These are phyloP conservation scores for Drosophila melanica DNA, from an alignment of 1,140 invertebrate genomes.

Conservation along the genomic window DNA sequence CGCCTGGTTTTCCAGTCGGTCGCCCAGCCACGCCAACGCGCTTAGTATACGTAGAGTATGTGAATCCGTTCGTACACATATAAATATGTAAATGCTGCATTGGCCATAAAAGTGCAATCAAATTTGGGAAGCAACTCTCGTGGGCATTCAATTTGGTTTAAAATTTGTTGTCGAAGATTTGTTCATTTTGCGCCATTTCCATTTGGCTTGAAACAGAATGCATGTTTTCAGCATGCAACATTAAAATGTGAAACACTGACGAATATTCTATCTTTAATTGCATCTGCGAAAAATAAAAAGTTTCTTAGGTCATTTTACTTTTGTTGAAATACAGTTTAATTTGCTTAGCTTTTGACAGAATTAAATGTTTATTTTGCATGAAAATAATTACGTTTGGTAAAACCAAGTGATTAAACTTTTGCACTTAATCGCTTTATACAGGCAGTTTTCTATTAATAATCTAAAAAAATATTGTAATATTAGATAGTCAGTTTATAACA, in stretches of 20 bases:
- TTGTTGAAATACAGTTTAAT: too few relatives aligned
- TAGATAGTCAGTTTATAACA: too few relatives aligned
- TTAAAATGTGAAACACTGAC: background rate
- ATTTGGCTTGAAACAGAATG: background rate
- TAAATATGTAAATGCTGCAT: conserved; percentile 1
- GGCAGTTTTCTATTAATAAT: too few relatives aligned
- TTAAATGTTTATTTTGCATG: too few relatives aligned
- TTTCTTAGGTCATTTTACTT: too few relatives aligned
- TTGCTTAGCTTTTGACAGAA: too few relatives aligned
- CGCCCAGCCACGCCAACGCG: background rate
- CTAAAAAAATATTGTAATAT: too few relatives aligned
- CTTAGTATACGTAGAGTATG: too few relatives aligned
- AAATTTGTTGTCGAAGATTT: conserved; percentile 19
- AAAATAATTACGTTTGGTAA: too few relatives aligned
- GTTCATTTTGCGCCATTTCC: background rate
- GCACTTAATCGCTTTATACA: too few relatives aligned
- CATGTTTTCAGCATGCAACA: conserved; percentile 3
- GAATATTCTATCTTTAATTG: background rate
- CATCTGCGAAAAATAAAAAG: too few relatives aligned
- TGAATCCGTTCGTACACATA: background rate
- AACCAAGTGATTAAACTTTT: too few relatives aligned
- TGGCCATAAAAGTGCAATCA: conserved; percentile 44
- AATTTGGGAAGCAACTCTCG: conserved; percentile 39
- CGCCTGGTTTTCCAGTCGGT: conserved; percentile 12
- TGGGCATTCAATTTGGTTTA: conserved; percentile 36